These are phyloP conservation scores for Apocheima hispidaria DNA, from an alignment of 2,888 invertebrate species.

Conservation along the genomic window DNA sequence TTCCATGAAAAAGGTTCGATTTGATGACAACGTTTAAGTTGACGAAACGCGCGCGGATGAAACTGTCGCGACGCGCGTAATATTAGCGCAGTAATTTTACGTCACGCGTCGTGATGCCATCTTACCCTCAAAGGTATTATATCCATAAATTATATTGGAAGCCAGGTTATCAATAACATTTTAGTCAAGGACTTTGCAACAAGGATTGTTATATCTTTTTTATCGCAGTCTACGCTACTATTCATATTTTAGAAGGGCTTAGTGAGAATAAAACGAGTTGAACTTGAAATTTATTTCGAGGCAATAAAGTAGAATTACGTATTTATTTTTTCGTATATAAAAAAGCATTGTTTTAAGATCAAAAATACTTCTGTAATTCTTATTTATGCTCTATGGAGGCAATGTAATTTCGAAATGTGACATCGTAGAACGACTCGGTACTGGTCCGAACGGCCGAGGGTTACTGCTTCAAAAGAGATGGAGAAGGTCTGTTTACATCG, in stretches of 20 bases:
- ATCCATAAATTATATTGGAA: slow-evolving; percentile 30
- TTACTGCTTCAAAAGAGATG: too few relatives aligned
- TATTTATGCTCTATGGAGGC: not conserved
- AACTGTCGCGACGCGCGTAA: not conserved
- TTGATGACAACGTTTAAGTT: too few relatives aligned
- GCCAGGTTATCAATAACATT: slow-evolving; percentile 54
- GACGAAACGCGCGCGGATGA: too few relatives aligned
- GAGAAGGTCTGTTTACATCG: too few relatives aligned
- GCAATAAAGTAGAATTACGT: too few relatives aligned
- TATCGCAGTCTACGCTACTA: slow-evolving; percentile 46
- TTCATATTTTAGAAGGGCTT: slow-evolving; percentile 55
- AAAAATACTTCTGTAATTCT: slow-evolving; percentile 4
- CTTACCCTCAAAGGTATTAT: slow-evolving; percentile 22
- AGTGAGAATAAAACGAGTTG: not conserved
- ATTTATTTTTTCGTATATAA: not conserved
- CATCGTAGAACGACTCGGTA: too few relatives aligned
- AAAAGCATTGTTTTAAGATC: not conserved
- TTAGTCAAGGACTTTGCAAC: slow-evolving; percentile 41
- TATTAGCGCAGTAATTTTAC: not conserved
- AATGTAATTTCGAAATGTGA: slow-evolving; percentile 7
- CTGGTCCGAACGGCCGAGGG: too few relatives aligned
- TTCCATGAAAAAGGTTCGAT: too few relatives aligned
- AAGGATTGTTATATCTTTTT: slow-evolving; percentile 56
- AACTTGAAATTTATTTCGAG: not conserved
- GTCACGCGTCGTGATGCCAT: not conserved